Percentiles rank a stretch among this genome's conserved stretches.
These are phyloP conservation scores for Lasioglossum vierecki DNA, from an alignment of 2,888 invertebrate species.

Conservation along the genomic window DNA sequence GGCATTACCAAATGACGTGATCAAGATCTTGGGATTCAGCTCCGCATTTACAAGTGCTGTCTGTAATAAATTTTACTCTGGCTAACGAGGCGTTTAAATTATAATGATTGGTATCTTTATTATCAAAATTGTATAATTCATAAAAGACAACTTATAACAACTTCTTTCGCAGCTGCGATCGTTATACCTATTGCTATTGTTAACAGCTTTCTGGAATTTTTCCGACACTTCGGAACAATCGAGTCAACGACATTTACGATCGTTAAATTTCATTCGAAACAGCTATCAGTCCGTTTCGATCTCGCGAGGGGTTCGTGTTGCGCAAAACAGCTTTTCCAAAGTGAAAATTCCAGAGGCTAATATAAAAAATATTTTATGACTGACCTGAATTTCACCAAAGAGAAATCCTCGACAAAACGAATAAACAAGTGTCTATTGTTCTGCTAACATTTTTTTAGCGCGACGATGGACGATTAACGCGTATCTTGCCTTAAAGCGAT, in stretches of 20 bases:
- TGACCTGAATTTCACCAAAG: slow-evolving; percentile 11
- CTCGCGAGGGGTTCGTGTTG: not conserved
- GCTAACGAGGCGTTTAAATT: too few species aligned
- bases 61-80: too few species aligned
- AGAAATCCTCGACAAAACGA: not conserved
- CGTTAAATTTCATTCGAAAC: not conserved
- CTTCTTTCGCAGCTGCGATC: not conserved
- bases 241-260: not conserved
- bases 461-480: not conserved
- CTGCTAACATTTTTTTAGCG: not conserved
- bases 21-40: too few species aligned
- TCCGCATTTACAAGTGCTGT: too few species aligned
- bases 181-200: not conserved
- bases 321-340: not conserved
- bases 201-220: not conserved
- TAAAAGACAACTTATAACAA: too few species aligned
- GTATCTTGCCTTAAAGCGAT: not conserved
- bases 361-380: not conserved
- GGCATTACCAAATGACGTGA: too few species aligned
- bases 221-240: not conserved
- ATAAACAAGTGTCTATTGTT: not conserved
- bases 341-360: not conserved
- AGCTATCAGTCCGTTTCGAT: not conserved
- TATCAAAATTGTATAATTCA: too few species aligned
- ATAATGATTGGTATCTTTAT: too few species aligned